Evolutionary conservation across 2,113 vertebrate species (phyloP), one percentile per base, ranked within the genome.

Genomic region (Sylvietta virens): DNA sequence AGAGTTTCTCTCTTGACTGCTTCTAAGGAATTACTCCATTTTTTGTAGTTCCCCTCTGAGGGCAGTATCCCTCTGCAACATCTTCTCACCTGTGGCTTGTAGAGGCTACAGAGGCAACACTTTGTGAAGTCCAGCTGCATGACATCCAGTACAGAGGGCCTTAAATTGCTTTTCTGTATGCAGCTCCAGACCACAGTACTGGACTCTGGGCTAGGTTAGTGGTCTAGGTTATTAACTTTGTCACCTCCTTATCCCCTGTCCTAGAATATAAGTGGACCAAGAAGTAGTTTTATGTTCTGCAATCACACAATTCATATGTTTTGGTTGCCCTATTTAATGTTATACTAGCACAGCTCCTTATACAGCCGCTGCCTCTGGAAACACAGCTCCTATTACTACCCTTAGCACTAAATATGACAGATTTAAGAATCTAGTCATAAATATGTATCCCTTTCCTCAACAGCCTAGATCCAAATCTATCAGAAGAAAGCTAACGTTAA

Each of bases 41-140:
- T 48, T 30, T 31, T 58, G 40, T 28, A 67, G 8, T n/a, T 7
- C 5, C 2, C 1, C 13, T 62, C 35, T 60, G 28, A 78, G 15
- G 24, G 8, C 0, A 0, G 3, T 37, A 51, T 44, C 4, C 11
- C 6, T 30, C 44, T 61, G 47, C 37, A 81, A 19, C 0, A 0
- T 54, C 16, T 51, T 35, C 23, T 15, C 22, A 61, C 9, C 2
- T 40, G 1, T 21, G 0, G 0, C 22, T 60, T 44, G 30, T 33
- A 42, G 15, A 80, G 1, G 15, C 8, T 48, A 10, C 9, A 57
- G 27, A 12, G 19, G 4, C 21, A 80, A 35, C 1, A 1, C 2
- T 45, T 39, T 8, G 15, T 42, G 27, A 73, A 57, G 21, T 17
- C 66, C 45, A 65, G 45, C 19, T 61, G 15, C 26, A 35, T 24